Base-by-base conservation (phyloP, 2,888 invertebrate genomes). In the Nomada goodeniana region DNA sequence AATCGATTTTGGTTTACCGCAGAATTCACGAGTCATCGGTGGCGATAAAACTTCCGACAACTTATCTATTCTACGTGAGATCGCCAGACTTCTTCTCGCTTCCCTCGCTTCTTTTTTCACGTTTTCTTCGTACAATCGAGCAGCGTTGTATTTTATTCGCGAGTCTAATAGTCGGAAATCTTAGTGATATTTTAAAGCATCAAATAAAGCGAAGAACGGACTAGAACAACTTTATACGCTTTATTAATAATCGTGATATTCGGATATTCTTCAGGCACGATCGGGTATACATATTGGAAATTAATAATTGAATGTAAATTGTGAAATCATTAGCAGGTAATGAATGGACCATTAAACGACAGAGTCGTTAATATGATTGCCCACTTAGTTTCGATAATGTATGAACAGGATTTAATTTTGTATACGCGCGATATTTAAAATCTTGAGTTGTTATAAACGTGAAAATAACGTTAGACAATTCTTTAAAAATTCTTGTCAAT, bases 11-110 rank as follows among this genome's bases (percentile, higher is more conserved):
- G 72, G 63, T 79, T 76, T 75, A 63, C 82, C 73, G 13, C 59
- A 69, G 61, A 68, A 82, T 80, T 72, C 67, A 76, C 68, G 76
- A 71, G 57, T 80, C 72, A 81, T 67, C 68, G 57, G 36, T 50
- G 52, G 42, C 60, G 76, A 83, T 76, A 76, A 81, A 81, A 76
- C 76, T 73, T 57, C 50, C 60, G 57, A 55, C 65, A 73, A 81
- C 73, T 76, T 81, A 76, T 81, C 76, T 52, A 29, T 71, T 72
- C 59, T 60, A 77, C 67, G 80, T 36, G 65, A 61, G 60, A 67
- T 53, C 71, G 26, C 36, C 29, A 11, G 42, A 47, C 15, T 44
- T 20, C 23, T 2, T 13, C 13, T 13, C 13, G 15, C 61, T 52
- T 18, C 15, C 2, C 53, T 61, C 13, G 4, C 67, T 9, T 20